Evolutionary conservation across 2,797 vertebrate species (phyloP), one percentile per base, ranked within the genome.

Genomic region (Harpagifer antarcticus): DNA sequence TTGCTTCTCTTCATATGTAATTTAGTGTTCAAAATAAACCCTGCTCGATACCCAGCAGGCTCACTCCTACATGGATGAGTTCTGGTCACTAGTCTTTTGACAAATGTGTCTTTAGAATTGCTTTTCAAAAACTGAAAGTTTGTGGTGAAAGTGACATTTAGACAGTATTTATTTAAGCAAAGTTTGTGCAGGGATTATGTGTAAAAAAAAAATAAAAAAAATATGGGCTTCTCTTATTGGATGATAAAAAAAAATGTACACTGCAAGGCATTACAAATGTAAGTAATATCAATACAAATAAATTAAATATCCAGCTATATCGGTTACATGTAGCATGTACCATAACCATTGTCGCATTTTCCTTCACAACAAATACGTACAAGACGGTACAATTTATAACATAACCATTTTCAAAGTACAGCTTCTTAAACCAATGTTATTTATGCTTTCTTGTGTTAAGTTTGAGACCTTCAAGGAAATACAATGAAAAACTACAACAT

Each of bases 11-110:
- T 40, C 12, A 66, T 27, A 11, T 54, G 9, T 44, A 74, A 68
- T 52, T 42, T 23, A 4, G 27, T 9, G 42, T 70, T 81, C 61
- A 84, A 82, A 72, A 83, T 74, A 78, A 70, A 58, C 8, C 47
- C 48, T 40, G 15, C 16, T 45, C 1, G 6, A 48, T 31, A 40
- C 45, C 27, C 33, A 40, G 45, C 45, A 62, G 52, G 2, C 37
- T 43, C 16, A 56, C 5, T 54, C 33, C 17, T 19, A 40, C 9
- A 14, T 47, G 20, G 4, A n/a, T 37, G n/a, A 48, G 42, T 55
- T 11, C 16, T 15, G 16, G 9, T 61, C 49, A 19, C 16, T 3
- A 53, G 7, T 19, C 15, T 37, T 20, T 37, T 60, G 16, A 45
- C 9, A 8, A 63, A 37, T 44, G 3, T 37, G 10, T 27, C n/a